phyloP scores from a whole-genome alignment of 2,797 vertebrate species.

The Rhabdomys pumilio region DNA sequence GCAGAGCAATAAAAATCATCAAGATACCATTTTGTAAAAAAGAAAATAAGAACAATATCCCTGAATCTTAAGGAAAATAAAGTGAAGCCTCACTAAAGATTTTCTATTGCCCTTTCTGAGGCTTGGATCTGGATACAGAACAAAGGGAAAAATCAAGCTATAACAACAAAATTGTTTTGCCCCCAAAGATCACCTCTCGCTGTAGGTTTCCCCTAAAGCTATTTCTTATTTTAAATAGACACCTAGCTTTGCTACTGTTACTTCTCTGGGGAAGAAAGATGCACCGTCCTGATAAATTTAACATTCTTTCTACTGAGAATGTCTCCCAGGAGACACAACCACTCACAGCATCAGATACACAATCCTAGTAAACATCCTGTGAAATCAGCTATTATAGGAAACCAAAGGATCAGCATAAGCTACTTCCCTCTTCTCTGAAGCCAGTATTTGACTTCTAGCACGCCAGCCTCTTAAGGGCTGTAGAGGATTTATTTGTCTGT shows the following conservation, averaged over 20 bases:
- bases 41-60: not conserved
- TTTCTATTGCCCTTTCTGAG: conserved; percentile 33
- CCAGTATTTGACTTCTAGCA: conserved; percentile 31
- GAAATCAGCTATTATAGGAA: conserved; percentile 64
- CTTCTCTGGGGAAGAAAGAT: conserved; percentile 73
- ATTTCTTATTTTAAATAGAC: conserved; percentile 78
- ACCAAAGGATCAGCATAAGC: conserved; percentile 14
- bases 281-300: conserved; percentile 74
- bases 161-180: conserved; percentile 70
- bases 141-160: conserved; percentile 72
- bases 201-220: conserved; percentile 55
- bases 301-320: conserved; percentile 71
- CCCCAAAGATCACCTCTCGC: conserved; percentile 63
- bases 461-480: conserved; percentile 16
- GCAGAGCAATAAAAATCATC: not conserved
- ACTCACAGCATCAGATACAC: conserved; percentile 14
- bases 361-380: conserved; percentile 69
- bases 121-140: conserved; percentile 69
- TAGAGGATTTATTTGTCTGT: not conserved
- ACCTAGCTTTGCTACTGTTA: conserved; percentile 36
- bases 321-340: conserved; percentile 65
- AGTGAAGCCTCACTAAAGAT: not conserved
- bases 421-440: not conserved
- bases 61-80: conserved; percentile 28
- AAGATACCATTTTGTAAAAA: not conserved